Conservation (phyloP, 92 coral and sea anemone species). For the Hydrozoanthus gracilis region DNA sequence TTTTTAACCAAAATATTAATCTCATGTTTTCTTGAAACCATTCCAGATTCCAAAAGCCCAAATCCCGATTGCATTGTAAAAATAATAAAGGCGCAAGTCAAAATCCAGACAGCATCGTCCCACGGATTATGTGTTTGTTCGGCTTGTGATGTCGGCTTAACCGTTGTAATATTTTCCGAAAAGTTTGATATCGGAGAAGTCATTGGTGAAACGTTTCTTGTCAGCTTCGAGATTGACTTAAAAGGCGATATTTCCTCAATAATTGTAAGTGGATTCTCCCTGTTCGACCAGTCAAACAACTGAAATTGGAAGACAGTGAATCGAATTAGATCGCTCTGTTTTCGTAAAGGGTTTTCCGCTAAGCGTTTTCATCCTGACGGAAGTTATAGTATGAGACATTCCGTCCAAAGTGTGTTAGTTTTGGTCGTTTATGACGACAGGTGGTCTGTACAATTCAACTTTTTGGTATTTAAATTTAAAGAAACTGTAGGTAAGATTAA, state of each 20-base stretch:
- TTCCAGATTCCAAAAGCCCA: constrained; percentile 69
- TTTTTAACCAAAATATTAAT: constrained; percentile 70
- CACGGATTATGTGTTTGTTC: constrained; percentile 57
- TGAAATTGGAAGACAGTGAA: not conserved
- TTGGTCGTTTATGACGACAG: constrained; percentile 6
- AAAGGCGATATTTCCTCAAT: not conserved
- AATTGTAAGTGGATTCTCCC: not conserved
- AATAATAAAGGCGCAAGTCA: constrained; percentile 70
- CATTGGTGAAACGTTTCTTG: constrained; percentile 4
- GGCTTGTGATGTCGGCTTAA: not conserved
- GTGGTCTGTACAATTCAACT: constrained; percentile 1
- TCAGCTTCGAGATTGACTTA: constrained; percentile 4
- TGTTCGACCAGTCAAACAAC: not conserved
- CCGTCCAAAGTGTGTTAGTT: not conserved
- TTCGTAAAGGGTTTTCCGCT: not conserved
- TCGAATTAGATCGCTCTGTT: too few species aligned
- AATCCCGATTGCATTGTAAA: constrained; percentile 77
- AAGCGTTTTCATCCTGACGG: constrained; percentile 5
- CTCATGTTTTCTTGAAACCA: constrained; percentile 77
- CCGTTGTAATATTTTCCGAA: not conserved
- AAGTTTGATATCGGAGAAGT: constrained; percentile 17
- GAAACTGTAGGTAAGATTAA: constrained; percentile 38
- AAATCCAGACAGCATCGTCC: constrained; percentile 77
- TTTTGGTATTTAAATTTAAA: constrained; percentile 45
- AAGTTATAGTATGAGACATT: constrained; percentile 9